These are phyloP conservation scores for Varanus salvator DNA, from an alignment of 2,113 vertebrate genomes.

Conservation along the genomic window DNA sequence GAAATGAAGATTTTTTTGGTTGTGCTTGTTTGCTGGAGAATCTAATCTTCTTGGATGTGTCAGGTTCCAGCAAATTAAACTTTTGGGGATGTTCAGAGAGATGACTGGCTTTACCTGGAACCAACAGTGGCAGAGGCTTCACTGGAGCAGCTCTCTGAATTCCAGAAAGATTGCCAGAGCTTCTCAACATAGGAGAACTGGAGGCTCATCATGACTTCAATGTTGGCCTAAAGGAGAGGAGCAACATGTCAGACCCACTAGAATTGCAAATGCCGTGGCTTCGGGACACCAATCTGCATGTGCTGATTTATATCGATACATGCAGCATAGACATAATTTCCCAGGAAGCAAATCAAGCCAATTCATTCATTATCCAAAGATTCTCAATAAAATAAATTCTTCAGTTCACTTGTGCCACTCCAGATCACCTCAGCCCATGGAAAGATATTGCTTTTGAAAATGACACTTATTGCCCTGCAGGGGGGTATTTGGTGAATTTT, in stretches of 20 bases:
- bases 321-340: too few relatives aligned
- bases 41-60: fast-evolving
- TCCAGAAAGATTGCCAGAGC: slow-evolving; percentile 98
- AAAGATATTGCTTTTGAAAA: too few relatives aligned
- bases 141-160: slow-evolving; percentile 84
- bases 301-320: too few relatives aligned
- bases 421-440: too few relatives aligned
- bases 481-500: too few relatives aligned
- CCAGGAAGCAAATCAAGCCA: too few relatives aligned
- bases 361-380: too few relatives aligned
- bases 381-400: too few relatives aligned
- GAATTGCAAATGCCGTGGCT: background rate
- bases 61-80: background rate
- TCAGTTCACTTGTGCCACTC: too few relatives aligned
- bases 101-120: slow-evolving; percentile 64
- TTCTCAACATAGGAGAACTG: slow-evolving; percentile 98
- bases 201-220: slow-evolving; percentile 96
- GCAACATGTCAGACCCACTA: background rate
- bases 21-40: background rate
- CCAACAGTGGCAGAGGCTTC: slow-evolving; percentile 80
- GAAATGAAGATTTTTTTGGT: too few relatives aligned
- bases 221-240: slow-evolving; percentile 83
- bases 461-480: too few relatives aligned
- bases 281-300: too few relatives aligned
- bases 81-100: fast-evolving